Percentiles rank a stretch among this genome's conserved stretches.
These are phyloP conservation scores for Homalodisca vitripennis DNA, from an alignment of 1,140 invertebrate species.

Conservation along the genomic window DNA sequence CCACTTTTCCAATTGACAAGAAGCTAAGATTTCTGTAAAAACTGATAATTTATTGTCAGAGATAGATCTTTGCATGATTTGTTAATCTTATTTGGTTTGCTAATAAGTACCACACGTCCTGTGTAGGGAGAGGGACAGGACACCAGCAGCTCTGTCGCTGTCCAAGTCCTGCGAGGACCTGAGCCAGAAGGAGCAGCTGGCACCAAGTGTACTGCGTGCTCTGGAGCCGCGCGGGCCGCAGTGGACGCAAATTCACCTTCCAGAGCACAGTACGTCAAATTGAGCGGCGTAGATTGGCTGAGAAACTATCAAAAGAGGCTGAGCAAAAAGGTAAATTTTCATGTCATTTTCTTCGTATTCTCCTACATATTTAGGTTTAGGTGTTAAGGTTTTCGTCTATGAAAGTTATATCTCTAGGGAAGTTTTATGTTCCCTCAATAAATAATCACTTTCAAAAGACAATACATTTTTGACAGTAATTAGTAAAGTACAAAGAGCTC, in stretches of 20 bases:
- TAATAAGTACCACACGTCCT: too few species aligned
- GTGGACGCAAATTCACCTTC: slow-evolving; percentile 65
- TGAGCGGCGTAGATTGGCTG: slow-evolving; percentile 68
- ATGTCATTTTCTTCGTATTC: background rate
- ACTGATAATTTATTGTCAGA: too few species aligned
- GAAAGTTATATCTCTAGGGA: too few species aligned
- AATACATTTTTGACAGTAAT: too few species aligned
- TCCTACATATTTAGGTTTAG: background rate
- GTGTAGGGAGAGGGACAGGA: slow-evolving; percentile 17
- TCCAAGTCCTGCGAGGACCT: slow-evolving; percentile 42
- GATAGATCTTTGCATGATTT: too few species aligned
- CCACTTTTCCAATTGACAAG: too few species aligned
- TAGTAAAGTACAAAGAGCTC: too few species aligned
- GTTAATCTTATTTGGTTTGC: too few species aligned
- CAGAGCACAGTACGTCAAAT: slow-evolving; percentile 77
- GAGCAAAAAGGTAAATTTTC: slow-evolving; percentile 60
- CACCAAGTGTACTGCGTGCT: background rate
- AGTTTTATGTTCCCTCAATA: too few species aligned
- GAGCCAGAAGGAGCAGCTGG: slow-evolving; percentile 33
- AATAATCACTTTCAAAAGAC: too few species aligned
- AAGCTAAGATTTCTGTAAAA: too few species aligned
- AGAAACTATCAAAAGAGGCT: slow-evolving; percentile 70
- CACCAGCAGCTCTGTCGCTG: slow-evolving; percentile 24
- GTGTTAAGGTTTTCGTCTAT: too few species aligned
- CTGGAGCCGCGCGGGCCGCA: slow-evolving; percentile 33